Base-by-base conservation (phyloP, 2,888 invertebrate genomes). In the Cyrtodaria siliqua region DNA sequence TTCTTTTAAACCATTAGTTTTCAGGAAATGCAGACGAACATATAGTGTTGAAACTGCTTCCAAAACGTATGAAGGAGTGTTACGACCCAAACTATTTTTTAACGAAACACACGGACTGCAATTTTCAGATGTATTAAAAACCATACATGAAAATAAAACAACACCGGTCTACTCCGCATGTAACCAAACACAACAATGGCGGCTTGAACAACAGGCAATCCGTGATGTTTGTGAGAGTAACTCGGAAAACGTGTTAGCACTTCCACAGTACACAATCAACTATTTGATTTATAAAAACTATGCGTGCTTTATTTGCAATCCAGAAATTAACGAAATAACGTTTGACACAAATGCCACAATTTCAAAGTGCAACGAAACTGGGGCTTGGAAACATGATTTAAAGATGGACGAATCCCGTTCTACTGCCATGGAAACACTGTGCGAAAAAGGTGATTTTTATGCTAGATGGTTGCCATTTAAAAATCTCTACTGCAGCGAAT, bases 261-360 rank as follows among this genome's bases (percentile, higher is more conserved):
- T 69, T 16, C 49, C 69, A 4, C 49, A 55, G n/a, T 69, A 62
- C 33, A 29, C 47, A 38, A 49, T 61, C n/a, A 55, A 69, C 14
- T 24, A 55, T 1, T 16, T 42, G 12, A 33, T 62, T 2, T 69
- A 62, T 38, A 69, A 61, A 18, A 69, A 69, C 44, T 69, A 47
- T 40, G 69, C 69, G 4, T 69, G 69, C 24, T 69, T 44, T 20
- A 44, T 62, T n/a, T 69, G 69, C 40, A 69, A 69, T 26, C 69
- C 69, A 1, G 69, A 62, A 23, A 49, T 62, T 8, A 33, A 55
- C 8, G 49, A 16, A 0, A 38, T 12, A 8, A 24, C n/a, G 12
- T 24, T 53, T 47, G 9, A 6, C 1, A 12, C 12, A 1, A 16
- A 55, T 8, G n/a, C 27, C 12, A n/a, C 44, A 1, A 69, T 56